A percentile compares a stretch with the other conserved stretches of the same genome.
These are phyloP conservation scores for Callipepla squamata DNA, from an alignment of 2,113 vertebrate genomes.

Conservation along the genomic window DNA sequence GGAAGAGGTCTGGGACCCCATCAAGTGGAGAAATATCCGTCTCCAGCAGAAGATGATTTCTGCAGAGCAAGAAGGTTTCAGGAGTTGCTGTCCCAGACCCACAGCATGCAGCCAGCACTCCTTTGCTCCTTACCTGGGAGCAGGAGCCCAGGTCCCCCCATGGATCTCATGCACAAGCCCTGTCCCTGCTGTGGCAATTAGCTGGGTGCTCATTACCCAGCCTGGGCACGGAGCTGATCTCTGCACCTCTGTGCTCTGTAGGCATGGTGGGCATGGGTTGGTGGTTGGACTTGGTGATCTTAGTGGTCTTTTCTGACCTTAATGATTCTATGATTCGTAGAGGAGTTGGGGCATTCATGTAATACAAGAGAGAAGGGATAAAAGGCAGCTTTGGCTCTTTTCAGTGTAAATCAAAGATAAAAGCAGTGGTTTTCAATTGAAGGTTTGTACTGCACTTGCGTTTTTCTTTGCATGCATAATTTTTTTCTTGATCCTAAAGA, in stretches of 20 bases:
- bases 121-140: not conserved
- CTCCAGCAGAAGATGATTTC: not conserved
- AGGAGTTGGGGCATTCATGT: not conserved
- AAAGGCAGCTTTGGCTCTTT: not conserved
- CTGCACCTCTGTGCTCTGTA: not conserved
- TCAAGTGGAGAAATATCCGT: not conserved
- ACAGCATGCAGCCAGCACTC: not conserved
- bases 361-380: not conserved
- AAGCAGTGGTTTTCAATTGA: not conserved
- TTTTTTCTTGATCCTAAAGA: not conserved
- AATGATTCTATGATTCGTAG: too few species aligned
- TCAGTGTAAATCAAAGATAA: not conserved
- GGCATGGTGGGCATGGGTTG: too few species aligned
- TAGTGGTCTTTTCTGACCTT: too few species aligned
- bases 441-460: not conserved
- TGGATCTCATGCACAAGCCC: not conserved
- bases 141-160: not conserved
- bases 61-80: not conserved
- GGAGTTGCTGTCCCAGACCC: not conserved
- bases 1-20: rapidly evolving
- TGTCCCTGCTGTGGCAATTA: rapidly evolving
- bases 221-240: not conserved
- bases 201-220: not conserved
- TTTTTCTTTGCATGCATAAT: not conserved
- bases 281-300: too few species aligned